phyloP scores from a whole-genome alignment of 2,797 vertebrate genomes.

The Hippoglossus hippoglossus region DNA sequence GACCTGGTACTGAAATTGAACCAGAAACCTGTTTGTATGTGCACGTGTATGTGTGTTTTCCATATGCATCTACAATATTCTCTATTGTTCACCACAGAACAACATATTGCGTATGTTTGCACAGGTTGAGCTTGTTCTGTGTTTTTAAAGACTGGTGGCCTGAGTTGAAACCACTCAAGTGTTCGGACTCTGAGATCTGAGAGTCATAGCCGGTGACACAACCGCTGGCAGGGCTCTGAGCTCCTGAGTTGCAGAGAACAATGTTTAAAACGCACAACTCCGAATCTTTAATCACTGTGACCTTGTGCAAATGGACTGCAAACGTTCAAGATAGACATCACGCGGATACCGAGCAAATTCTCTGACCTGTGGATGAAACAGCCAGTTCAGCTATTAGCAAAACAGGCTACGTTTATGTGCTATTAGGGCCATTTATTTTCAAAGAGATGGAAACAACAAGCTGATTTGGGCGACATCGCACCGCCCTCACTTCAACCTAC shows the following conservation, averaged over 20 bases:
- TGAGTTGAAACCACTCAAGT: conserved; percentile 62
- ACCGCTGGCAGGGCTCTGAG: conserved; percentile 35
- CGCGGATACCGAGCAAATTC: conserved; percentile 65
- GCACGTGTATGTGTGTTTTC: conserved; percentile 22
- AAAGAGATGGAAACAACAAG: conserved; percentile 80
- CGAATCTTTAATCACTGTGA: conserved; percentile 54
- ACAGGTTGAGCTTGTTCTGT: conserved; percentile 21
- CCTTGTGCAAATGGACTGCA: conserved; percentile 76
- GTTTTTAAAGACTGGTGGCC: conserved; percentile 46
- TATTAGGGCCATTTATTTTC: conserved; percentile 82
- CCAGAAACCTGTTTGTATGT: conserved; percentile 56
- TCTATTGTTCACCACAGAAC: conserved; percentile 21
- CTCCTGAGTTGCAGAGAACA: conserved; percentile 55
- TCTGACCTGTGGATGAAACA: conserved; percentile 70
- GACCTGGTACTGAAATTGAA: conserved; percentile 59
- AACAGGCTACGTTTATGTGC: conserved; percentile 81
- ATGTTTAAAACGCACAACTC: conserved; percentile 56
- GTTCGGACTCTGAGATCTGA: conserved; percentile 63
- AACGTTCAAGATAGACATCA: conserved; percentile 77
- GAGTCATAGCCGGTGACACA: conserved; percentile 53
- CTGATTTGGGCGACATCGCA: conserved; percentile 72
- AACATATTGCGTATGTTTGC: conserved; percentile 40
- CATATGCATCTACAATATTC: conserved; percentile 8
- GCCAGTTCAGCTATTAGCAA: conserved; percentile 76
- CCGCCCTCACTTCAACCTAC: conserved; percentile 65